These are phyloP conservation scores for Climacteris rufus DNA, from an alignment of 2,113 vertebrate genomes.

Conservation along the genomic window DNA sequence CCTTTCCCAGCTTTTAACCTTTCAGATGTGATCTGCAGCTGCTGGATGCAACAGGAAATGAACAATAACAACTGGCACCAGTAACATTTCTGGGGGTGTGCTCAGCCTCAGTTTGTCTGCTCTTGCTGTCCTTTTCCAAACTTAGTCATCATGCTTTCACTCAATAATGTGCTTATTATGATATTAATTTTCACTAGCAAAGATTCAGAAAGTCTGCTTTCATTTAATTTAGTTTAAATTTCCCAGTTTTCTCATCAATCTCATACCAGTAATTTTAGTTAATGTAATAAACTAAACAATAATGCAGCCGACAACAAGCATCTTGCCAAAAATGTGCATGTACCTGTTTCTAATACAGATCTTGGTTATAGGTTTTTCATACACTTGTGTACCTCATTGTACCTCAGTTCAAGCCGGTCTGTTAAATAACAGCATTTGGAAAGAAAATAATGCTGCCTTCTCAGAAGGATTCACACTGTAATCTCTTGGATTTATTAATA, in stretches of 20 bases:
- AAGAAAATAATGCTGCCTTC: conserved; percentile 10
- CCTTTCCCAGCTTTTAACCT: not conserved
- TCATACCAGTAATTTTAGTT: not conserved
- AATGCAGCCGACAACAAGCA: not conserved
- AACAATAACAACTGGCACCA: not conserved
- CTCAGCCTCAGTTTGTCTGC: not conserved
- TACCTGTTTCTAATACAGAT: not conserved
- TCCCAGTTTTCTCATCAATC: not conserved
- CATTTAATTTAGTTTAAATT: not conserved
- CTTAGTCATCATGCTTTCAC: not conserved
- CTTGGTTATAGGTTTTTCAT: conserved; percentile 3
- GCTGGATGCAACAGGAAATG: conserved; percentile 4
- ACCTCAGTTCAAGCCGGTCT: not conserved
- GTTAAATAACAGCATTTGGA: conserved; percentile 10
- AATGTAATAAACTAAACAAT: not conserved
- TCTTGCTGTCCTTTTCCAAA: not conserved
- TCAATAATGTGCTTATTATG: not conserved
- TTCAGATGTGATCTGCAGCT: not conserved
- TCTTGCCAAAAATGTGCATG: not conserved
- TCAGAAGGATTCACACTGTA: conserved; percentile 17
- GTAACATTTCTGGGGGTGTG: not conserved
- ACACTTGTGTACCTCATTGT: not conserved
- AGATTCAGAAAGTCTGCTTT: not conserved
- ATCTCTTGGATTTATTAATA: conserved; percentile 45
- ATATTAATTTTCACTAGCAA: not conserved